A percentile compares a stretch with the other conserved stretches of the same genome.
Conservation (phyloP, 2,888 invertebrate genomes). For the Morpho deidamia region DNA sequence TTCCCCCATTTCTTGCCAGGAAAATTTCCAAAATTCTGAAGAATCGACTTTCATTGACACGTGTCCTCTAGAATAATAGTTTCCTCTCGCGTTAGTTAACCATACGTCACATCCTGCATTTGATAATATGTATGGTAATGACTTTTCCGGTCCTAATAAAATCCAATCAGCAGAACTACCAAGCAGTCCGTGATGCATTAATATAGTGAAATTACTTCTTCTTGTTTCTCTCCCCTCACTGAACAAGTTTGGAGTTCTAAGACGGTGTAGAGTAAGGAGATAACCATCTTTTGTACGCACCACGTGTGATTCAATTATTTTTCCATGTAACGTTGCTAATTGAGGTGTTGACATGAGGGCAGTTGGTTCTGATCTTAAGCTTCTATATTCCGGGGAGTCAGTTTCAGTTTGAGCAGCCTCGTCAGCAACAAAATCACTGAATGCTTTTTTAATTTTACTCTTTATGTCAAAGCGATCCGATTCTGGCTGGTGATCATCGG, state of each 20-base stretch:
- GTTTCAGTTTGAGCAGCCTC: slow-evolving; percentile 25
- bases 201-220: slow-evolving; percentile 23
- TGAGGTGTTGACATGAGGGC: slow-evolving; percentile 45
- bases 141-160: slow-evolving; percentile 47
- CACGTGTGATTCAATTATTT: slow-evolving; percentile 45
- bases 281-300: slow-evolving; percentile 53
- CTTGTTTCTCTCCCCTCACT: slow-evolving; percentile 33
- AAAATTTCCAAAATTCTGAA: slow-evolving; percentile 49
- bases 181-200: slow-evolving; percentile 57
- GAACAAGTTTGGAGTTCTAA: slow-evolving; percentile 24
- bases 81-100: slow-evolving; percentile 74
- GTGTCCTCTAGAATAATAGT: slow-evolving; percentile 54
- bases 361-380: slow-evolving; percentile 35
- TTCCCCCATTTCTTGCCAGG: slow-evolving; percentile 57
- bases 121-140: slow-evolving; percentile 67
- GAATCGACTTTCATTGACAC: slow-evolving; percentile 32
- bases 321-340: slow-evolving; percentile 46
- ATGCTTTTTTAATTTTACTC: slow-evolving; percentile 25
- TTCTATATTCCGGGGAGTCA: slow-evolving; percentile 27
- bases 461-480: slow-evolving; percentile 1
- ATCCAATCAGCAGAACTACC: slow-evolving; percentile 66
- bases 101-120: slow-evolving; percentile 78
- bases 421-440: slow-evolving; percentile 33
- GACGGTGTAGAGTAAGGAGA: slow-evolving; percentile 48
- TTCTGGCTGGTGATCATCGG: background rate